Base-by-base conservation (phyloP, 2,888 invertebrate species). In the Melanophora roralis region DNA sequence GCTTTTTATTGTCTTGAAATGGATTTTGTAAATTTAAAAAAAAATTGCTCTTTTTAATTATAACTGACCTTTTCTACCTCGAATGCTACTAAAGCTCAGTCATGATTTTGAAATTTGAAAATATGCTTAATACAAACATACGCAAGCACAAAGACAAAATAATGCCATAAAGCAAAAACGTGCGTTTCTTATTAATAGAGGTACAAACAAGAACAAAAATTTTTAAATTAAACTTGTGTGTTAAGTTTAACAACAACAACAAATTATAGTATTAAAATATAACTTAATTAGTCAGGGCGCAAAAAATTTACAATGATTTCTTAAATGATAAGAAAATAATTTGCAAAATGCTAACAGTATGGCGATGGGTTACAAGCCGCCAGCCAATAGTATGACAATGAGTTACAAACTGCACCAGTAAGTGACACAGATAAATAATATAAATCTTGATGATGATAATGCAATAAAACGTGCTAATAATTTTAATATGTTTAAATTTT, bases 401-500 rank as follows among this genome's bases (percentile, higher is more conserved):
- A 27, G n/a, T 53, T 32, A 34, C 4, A 12, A 16, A 34, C 19
- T 34, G 16, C 11, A 16, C n/a, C 27, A 19, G 12, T 21, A 47
- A 53, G 2, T 53, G 14, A 11, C 16, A 16, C 19, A n/a, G 14
- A 47, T 23, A 47, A 49, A 21, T 23, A 40, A 53, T 65, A 59
- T 69, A 23, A 47, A 34, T 14, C 19, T 38, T 9, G n/a, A 27
- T 27, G 27, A 0, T 16, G 12, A 32, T 40, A 47, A 57, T n/a
- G 72, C 55, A 73, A 73, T 55, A 45, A 14, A 19, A 55, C 64
- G 14, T 64, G 72, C 38, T 64, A 38, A 57, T 47, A 55, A 55
- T 53, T 53, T 53, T 62, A 45, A 45, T 62, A 34, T 72, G n/a
- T 55, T 64, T 38, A 72, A 53, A 23, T 55, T 36, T 53, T 62